Evolutionary conservation across 2,113 vertebrate species (phyloP).

Genomic region (Nyctereutes procyonoides): DNA sequence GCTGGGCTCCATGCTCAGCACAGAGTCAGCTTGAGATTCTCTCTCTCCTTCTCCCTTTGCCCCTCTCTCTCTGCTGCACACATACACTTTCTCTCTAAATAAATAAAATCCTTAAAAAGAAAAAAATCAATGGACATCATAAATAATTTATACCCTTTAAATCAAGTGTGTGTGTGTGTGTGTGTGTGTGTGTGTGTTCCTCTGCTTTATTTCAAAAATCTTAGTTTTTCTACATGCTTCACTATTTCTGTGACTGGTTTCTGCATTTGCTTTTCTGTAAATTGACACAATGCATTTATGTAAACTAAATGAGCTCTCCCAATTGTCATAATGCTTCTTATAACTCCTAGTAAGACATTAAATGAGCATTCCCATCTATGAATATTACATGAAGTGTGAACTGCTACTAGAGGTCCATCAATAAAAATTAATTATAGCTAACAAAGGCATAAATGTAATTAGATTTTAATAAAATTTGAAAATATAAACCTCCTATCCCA

Average conservation of each 20-base stretch:
- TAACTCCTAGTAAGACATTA: too few species aligned
- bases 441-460: background rate
- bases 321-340: background rate
- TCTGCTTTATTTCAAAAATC: background rate
- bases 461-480: slow-evolving; percentile 13
- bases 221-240: background rate
- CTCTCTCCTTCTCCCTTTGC: background rate
- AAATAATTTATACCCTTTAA: background rate
- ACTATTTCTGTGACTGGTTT: background rate
- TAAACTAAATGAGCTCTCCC: background rate
- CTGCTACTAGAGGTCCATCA: background rate
- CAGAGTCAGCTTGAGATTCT: background rate
- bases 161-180: background rate
- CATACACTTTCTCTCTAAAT: background rate
- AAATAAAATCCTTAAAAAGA: background rate
- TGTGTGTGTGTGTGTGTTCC: background rate
- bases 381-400: background rate
- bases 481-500: background rate
- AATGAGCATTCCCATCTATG: background rate
- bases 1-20: background rate
- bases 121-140: background rate
- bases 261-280: background rate
- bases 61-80: background rate
- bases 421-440: background rate
- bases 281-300: background rate